These are phyloP conservation scores for Leptinotarsa texana DNA, from an alignment of 1,140 invertebrate species.

Conservation along the genomic window DNA sequence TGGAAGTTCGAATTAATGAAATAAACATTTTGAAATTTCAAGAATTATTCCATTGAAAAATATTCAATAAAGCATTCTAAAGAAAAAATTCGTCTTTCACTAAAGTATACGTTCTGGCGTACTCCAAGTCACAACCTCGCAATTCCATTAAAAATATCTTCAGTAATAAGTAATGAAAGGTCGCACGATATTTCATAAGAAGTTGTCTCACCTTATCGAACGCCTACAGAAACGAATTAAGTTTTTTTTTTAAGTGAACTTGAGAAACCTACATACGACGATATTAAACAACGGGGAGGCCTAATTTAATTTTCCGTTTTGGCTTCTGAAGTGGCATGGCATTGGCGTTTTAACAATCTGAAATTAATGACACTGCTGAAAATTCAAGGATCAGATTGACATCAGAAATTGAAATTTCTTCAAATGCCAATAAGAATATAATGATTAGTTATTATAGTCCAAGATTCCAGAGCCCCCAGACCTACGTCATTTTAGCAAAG, in stretches of 20 bases:
- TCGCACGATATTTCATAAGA: constrained; percentile 3
- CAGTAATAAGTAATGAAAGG: neutral
- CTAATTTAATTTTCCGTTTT: constrained; percentile 5
- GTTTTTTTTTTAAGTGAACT: neutral
- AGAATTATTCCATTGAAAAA: too few species aligned
- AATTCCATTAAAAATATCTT: neutral
- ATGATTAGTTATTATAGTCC: too few species aligned
- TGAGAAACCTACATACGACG: constrained; percentile 8
- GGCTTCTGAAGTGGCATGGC: neutral
- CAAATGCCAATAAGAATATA: too few species aligned
- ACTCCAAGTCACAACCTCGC: neutral
- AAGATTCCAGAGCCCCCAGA: too few species aligned
- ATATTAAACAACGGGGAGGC: neutral
- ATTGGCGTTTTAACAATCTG: neutral
- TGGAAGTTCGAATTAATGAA: too few species aligned
- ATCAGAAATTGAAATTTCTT: neutral
- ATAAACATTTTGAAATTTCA: too few species aligned
- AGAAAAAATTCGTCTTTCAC: too few species aligned
- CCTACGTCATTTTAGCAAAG: too few species aligned
- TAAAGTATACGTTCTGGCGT: too few species aligned
- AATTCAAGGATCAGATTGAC: neutral
- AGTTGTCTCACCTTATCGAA: neutral
- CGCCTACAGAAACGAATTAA: neutral
- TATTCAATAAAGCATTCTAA: too few species aligned
- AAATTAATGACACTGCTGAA: neutral